phyloP scores from a whole-genome alignment of 1,140 invertebrate species.

The Drosophila bifasciata region DNA sequence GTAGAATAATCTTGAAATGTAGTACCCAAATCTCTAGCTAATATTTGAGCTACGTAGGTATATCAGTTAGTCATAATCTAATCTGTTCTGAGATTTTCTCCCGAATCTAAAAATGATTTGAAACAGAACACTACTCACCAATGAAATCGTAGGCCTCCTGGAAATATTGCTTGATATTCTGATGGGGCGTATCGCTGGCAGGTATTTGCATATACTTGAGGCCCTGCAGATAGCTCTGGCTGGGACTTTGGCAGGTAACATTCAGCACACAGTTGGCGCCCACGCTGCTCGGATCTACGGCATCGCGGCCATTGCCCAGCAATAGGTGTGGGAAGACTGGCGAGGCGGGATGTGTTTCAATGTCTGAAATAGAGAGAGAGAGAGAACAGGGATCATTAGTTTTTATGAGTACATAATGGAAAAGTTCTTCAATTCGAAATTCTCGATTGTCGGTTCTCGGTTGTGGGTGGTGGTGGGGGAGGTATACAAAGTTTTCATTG shows the following conservation, averaged over 20 bases:
- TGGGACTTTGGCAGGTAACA: conserved; percentile 92
- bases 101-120: background rate
- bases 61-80: background rate
- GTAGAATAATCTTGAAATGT: background rate
- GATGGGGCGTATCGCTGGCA: conserved; percentile 93
- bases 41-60: conserved; percentile 13
- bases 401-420: conserved; percentile 57
- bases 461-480: no score
- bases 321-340: conserved; percentile 94
- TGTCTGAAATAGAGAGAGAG: conserved; percentile 84
- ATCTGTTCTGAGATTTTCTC: background rate
- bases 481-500: conserved; percentile 46
- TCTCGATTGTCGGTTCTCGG: no score
- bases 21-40: conserved; percentile 10
- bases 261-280: conserved; percentile 92
- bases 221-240: conserved; percentile 88
- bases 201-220: conserved; percentile 93
- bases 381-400: conserved; percentile 46
- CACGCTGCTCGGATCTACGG: conserved; percentile 89
- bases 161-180: conserved; percentile 96
- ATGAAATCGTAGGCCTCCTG: conserved; percentile 96
- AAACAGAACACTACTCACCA: conserved; percentile 88
- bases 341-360: conserved; percentile 91
- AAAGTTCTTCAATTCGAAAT: conserved; percentile 36
- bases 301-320: conserved; percentile 94